These are phyloP conservation scores for Amiota minor DNA, from an alignment of 2,888 invertebrate genomes.

Conservation along the genomic window DNA sequence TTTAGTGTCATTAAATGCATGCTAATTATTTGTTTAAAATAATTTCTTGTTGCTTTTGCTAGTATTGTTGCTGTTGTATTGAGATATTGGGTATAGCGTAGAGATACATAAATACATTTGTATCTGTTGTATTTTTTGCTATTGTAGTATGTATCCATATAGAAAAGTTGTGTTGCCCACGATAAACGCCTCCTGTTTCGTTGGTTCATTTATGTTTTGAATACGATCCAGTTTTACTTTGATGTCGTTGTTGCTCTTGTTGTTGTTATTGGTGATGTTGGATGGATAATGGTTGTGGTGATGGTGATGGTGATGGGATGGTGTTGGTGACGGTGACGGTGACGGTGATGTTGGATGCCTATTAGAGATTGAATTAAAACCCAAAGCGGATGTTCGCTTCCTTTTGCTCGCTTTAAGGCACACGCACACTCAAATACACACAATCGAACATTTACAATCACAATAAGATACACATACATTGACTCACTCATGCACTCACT, in stretches of 20 bases:
- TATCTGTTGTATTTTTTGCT: too few relatives aligned
- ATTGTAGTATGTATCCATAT: too few relatives aligned
- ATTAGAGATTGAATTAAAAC: not conserved
- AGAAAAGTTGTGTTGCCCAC: too few relatives aligned
- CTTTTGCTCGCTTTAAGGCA: conserved; percentile 11
- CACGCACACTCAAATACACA: not conserved
- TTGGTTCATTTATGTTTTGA: conserved; percentile 36
- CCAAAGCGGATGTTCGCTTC: conserved; percentile 21
- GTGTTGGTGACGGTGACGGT: too few relatives aligned
- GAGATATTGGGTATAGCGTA: too few relatives aligned
- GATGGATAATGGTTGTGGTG: too few relatives aligned
- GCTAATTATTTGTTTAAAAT: conserved; percentile 23
- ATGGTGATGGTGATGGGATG: too few relatives aligned
- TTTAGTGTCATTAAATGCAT: conserved; percentile 22
- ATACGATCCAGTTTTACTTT: not conserved
- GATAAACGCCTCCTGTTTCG: conserved; percentile 45
- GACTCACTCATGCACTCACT: too few relatives aligned
- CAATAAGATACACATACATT: not conserved
- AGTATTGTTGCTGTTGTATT: conserved; percentile 44
- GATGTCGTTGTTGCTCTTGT: conserved; percentile 7
- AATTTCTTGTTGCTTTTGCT: not conserved
- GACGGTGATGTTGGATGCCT: not conserved
- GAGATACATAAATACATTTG: too few relatives aligned
- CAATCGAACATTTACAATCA: not conserved
- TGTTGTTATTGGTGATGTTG: not conserved